phyloP scores from a whole-genome alignment of 2,888 invertebrate species.

The Drosophila kanekoi region DNA sequence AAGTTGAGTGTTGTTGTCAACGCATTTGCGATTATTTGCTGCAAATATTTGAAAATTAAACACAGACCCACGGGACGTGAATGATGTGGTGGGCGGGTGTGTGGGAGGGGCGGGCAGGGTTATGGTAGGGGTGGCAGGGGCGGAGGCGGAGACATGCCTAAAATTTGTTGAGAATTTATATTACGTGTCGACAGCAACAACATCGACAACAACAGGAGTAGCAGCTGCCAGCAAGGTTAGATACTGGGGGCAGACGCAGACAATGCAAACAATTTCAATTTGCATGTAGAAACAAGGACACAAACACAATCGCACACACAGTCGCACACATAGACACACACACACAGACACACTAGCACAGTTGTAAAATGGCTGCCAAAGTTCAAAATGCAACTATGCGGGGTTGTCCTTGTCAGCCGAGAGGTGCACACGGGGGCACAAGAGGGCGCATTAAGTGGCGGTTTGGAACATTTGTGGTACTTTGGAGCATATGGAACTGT shows the following conservation, averaged over 20 bases:
- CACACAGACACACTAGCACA: conserved; percentile 16
- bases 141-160: conserved; percentile 47
- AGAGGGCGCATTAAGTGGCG: conserved; percentile 29
- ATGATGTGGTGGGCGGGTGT: conserved; percentile 5
- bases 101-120: background rate
- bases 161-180: conserved; percentile 76
- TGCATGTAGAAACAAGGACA: conserved; percentile 73
- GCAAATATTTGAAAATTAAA: conserved; percentile 78
- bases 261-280: conserved; percentile 80
- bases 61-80: conserved; percentile 36
- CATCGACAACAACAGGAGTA: conserved; percentile 33
- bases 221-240: conserved; percentile 65
- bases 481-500: conserved; percentile 25
- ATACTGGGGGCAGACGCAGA: conserved; percentile 58
- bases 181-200: conserved; percentile 73
- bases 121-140: background rate
- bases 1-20: conserved; percentile 67
- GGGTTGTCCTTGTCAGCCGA: conserved; percentile 45
- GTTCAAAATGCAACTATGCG: conserved; percentile 69
- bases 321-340: conserved; percentile 1
- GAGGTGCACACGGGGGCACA: background rate
- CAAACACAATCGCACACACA: conserved; percentile 27
- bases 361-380: conserved; percentile 65
- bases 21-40: conserved; percentile 71
- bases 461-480: conserved; percentile 46